Evolutionary conservation across 2,113 vertebrate species (phyloP), one percentile per base, ranked within the genome.

Genomic region (Ia io): DNA sequence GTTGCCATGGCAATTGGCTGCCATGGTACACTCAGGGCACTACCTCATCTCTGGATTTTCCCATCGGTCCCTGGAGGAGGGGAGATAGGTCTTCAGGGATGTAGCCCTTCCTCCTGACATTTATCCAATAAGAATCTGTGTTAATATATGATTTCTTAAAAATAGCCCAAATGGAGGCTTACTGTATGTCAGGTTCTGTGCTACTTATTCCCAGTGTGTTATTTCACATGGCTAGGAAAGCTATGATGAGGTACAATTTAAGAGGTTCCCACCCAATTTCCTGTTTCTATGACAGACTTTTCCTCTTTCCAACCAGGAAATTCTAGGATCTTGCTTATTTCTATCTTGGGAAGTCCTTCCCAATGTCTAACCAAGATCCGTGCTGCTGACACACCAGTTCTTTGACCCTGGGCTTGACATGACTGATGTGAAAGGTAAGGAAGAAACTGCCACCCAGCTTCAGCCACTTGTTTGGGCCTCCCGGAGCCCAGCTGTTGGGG

Each of bases 1-100:
- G 97, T 97, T 96, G 78, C 95, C 91, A 96, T 97, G 88, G 93
- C 88, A 82, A 95, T 47, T 65, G 90, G 95, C 95, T 59, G 80
- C 97, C 97, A 97, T 96, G 78, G 96, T 96, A 93, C 76, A 30
- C 92, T 71, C 63, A 6, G 67, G 84, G 78, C 42, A 14, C 65
- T 84, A 22, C 44, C 53, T 92, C 67, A 2, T 88, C 37, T 71
- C 90, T 88, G 78, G 82, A 65, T 65, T 74, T 87, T 88, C 82
- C 82, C 84, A 17, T n/a, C 44, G 87, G 20, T 35, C 93, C 49
- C 90, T 73, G 47, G 71, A 89, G 79, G 56, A 12, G 69, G 51
- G 42, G 61, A 67, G 71, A 12, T 25, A 63, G 53, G 49, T 93
- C 90, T 78, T 85, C 40, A 14, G 69, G 28, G 51, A 71, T 84